Evolutionary conservation across 2,113 vertebrate species (phyloP), one percentile per base, ranked within the genome.

Genomic region (Holacanthus passer): DNA sequence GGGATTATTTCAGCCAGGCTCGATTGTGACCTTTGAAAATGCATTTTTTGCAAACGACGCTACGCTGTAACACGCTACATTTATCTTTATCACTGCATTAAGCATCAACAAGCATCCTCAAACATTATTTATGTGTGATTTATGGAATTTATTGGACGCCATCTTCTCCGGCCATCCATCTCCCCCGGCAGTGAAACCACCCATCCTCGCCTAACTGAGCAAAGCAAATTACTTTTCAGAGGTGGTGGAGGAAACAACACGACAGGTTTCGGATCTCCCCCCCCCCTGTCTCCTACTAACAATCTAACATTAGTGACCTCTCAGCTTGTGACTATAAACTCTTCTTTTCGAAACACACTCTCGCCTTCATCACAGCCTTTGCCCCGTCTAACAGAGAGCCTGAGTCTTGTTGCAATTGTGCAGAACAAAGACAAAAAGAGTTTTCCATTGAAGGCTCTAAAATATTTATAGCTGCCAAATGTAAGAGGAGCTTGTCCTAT

Each of bases 391-490:
- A 75, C 17, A 53, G 29, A 75, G 13, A 65, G 47, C 24, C 35
- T 35, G 10, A n/a, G 41, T 50, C 60, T 53, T 52, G 67, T 19
- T 74, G 68, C 22, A 80, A 43, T n/a, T 78, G 45, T 27, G 63
- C 74, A 77, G 83, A 85, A 81, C 29, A 79, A 87, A 74, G 77
- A 39, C 45, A 70, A 67, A 73, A 66, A 64, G 24, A 74, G 24
- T 62, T 84, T 79, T 79, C 71, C 81, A 84, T 73, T 58, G 50
- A 71, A 77, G 81, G 31, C 63, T 71, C 32, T 78, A 1, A 82
- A 87, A 82, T 89, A 86, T 87, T 86, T 79, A 80, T 83, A 81
- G 69, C 60, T 14, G 16, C 35, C 55, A 71, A 79, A 67, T 77
- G 75, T 77, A 87, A 83, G 53, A 83, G 48, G 19, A 6, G 16